Base-by-base conservation (phyloP, 2,797 vertebrate genomes). In the Microctenopoma steveboyesi region DNA sequence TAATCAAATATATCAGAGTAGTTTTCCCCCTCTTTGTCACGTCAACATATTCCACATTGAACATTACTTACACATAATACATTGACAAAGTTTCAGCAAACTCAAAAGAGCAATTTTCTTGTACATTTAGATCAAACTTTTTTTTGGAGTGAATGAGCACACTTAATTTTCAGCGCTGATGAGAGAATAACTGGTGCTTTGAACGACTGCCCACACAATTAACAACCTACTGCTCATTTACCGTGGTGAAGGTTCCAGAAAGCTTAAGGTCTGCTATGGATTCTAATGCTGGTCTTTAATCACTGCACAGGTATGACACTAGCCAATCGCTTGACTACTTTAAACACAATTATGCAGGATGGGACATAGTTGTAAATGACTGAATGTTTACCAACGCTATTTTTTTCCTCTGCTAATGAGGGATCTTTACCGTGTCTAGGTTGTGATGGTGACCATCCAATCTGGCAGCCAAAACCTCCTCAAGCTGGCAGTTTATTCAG, bases 241-340 rank as follows among this genome's bases (percentile, higher is more conserved):
- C 72, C 61, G 72, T 35, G 55, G 69, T 67, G 79, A 69, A 83
- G 79, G 57, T 78, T 90, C 92, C 89, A 92, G 88, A 92, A 92
- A 89, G 87, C 91, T 88, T 48, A 80, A 84, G 90, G 91, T 90
- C 89, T 89, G 75, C 69, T 81, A 78, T 55, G 79, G 78, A 88
- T 88, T 84, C 60, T 93, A 90, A 93, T 92, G 89, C 85, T 72
- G 83, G 78, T 91, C 79, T 91, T 92, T 91, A 92, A 91, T 92
- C 90, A 92, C 89, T 12, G 55, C 79, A 83, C 64, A 75, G 84
- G 79, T 74, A 75, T 75, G 74, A 84, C 79, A 74, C 76, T 50
- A 82, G 90, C 89, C 88, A 84, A 83, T 78, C 70, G 75, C 63
- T 40, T 47, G 58, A 79, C 77, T 69, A 76, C 75, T 76, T 72